Base-by-base conservation (phyloP, 2,797 vertebrate genomes). In the Carduelis carduelis region DNA sequence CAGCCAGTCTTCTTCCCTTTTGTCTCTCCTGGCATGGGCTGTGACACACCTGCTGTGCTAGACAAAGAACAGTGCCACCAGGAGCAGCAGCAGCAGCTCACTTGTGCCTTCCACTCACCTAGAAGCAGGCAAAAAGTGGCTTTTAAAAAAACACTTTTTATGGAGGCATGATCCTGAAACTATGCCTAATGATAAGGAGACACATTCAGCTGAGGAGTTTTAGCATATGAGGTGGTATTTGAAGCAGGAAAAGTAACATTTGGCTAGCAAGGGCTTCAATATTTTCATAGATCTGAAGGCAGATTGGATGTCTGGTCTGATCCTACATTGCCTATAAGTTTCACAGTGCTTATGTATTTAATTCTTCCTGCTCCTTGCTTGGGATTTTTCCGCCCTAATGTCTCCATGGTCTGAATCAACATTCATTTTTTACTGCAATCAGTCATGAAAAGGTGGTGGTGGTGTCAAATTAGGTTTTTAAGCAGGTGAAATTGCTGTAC, bases 21-120 rank as follows among this genome's bases (percentile, higher is more conserved):
- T 6, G 7, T 43, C 72, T 56, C 34, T 19, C 26, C 41, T 39
- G 49, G 27, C 34, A 8, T 2, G 4, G n/a, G 46, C 57, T 47
- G 12, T 2, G 12, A 43, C 59, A 43, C 34, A 49, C 21, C 21
- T 7, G 1, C 0, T 35, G 32, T 46, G 52, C 66, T 21, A 14
- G 57, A 34, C 1, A 39, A n/a, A 60, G n/a, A 69, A 41, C 10
- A 17, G 49, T 1, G 0, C 37, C 34, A 39, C 7, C 4, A 43
- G 46, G 5, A 65, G 53, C 30, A 76, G 61, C 56, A 59, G 37
- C n/a, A n/a, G 55, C 55, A 68, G 14, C 55, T 43, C 47, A 39
- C 46, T 19, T 27, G 20, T 5, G 5, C 53, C 9, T 28, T n/a
- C 52, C 39, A 44, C 35, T 53, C 64, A 32, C 26, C 44, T 8